phyloP scores from a whole-genome alignment of 2,797 vertebrate genomes.

The Merluccius polli region DNA sequence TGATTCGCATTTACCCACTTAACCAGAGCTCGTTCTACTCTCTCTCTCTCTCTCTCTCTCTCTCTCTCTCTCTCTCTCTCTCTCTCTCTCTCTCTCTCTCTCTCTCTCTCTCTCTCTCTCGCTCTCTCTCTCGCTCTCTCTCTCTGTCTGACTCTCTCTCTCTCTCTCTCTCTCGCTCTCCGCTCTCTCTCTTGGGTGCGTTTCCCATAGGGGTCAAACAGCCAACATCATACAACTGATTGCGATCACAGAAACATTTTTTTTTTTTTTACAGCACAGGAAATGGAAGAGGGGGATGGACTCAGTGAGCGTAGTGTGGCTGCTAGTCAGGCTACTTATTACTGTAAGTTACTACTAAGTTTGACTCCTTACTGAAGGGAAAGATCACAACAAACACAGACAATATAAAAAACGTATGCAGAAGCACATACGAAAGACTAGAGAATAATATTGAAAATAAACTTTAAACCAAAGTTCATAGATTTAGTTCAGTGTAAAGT shows the following conservation, averaged over 20 bases:
- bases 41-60: not conserved
- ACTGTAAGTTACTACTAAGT: no score
- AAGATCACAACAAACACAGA: not conserved
- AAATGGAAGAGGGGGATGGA: not conserved
- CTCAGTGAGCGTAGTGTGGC: no score
- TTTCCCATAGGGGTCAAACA: not conserved
- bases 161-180: not conserved
- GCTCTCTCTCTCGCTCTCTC: no score
- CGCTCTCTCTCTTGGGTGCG: not conserved
- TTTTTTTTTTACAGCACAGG: not conserved
- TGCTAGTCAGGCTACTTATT: no score
- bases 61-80: not conserved
- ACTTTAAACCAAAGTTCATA: not conserved
- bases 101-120: no score
- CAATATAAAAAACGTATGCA: not conserved
- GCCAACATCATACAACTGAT: not conserved
- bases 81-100: no score
- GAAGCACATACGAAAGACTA: not conserved
- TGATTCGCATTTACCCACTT: not conserved
- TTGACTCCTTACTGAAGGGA: no score
- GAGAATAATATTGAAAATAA: not conserved
- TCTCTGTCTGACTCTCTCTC: not conserved
- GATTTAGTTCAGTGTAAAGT: not conserved
- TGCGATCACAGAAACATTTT: not conserved
- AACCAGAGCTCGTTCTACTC: not conserved